phyloP scores from a whole-genome alignment of 1,140 invertebrate species.

The Probaryconus sp. region DNA sequence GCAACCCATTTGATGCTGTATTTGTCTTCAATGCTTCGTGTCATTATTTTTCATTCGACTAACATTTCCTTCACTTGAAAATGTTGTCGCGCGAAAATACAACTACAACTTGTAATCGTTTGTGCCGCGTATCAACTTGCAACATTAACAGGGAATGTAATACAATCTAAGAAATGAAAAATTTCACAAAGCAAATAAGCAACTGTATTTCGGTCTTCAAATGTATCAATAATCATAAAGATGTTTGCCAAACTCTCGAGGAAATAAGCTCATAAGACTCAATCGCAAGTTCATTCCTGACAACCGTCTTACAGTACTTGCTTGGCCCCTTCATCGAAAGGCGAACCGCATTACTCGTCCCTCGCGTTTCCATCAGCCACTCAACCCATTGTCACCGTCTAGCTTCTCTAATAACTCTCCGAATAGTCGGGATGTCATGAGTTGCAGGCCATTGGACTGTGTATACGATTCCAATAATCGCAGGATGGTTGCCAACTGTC shows the following conservation, averaged over 20 bases:
- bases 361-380: slow-evolving; percentile 48
- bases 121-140: background rate
- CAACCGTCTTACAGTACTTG: slow-evolving; percentile 4
- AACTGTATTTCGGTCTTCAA: slow-evolving; percentile 18
- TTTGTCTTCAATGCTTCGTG: slow-evolving; percentile 2
- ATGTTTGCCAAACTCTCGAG: slow-evolving; percentile 34
- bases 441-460: slow-evolving; percentile 42
- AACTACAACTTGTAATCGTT: too few species aligned
- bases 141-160: background rate
- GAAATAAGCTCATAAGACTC: slow-evolving; percentile 48
- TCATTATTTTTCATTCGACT: slow-evolving; percentile 11
- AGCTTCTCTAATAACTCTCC: slow-evolving; percentile 60
- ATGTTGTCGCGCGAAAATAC: too few species aligned
- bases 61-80: too few species aligned
- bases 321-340: slow-evolving; percentile 10
- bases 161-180: background rate
- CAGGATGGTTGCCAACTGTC: slow-evolving; percentile 71
- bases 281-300: slow-evolving; percentile 19
- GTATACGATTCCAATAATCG: slow-evolving; percentile 65
- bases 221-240: slow-evolving; percentile 37
- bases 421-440: slow-evolving; percentile 58
- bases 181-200: too few species aligned
- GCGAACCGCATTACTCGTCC: slow-evolving; percentile 39
- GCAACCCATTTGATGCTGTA: slow-evolving; percentile 2
- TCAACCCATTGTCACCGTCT: slow-evolving; percentile 54